These are phyloP conservation scores for Pseudorasbora parva DNA, from an alignment of 2,113 vertebrate genomes.

Conservation along the genomic window DNA sequence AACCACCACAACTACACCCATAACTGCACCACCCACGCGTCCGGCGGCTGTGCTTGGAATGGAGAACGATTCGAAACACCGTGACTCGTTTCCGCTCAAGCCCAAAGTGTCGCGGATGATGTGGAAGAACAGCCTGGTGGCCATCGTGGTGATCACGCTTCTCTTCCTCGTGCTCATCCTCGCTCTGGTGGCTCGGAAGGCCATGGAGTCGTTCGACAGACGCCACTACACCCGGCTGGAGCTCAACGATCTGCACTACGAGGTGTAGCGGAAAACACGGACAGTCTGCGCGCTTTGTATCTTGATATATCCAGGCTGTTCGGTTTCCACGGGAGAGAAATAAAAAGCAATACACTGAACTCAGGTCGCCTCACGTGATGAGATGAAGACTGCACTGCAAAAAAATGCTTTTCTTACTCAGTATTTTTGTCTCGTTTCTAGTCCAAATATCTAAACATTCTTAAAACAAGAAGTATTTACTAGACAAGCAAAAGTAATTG, in stretches of 20 bases:
- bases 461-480: too few relatives aligned
- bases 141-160: constrained; percentile 71
- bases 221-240: constrained; percentile 81
- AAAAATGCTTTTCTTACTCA: too few relatives aligned
- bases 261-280: constrained; percentile 63
- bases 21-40: background rate
- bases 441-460: too few relatives aligned
- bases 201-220: constrained; percentile 79
- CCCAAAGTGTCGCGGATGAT: constrained; percentile 34
- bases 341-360: constrained; percentile 75
- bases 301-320: background rate
- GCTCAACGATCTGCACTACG: constrained; percentile 80
- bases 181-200: constrained; percentile 72
- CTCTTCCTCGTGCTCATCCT: constrained; percentile 68
- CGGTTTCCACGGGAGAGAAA: constrained; percentile 18
- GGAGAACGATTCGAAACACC: constrained; percentile 59
- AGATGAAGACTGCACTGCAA: background rate
- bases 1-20: background rate
- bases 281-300: background rate
- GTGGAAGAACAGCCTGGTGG: constrained; percentile 71
- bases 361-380: constrained; percentile 73
- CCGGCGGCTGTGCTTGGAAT: background rate
- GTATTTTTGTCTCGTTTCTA: too few relatives aligned
- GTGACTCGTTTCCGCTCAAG: constrained; percentile 33
- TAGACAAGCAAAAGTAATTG: too few relatives aligned